Base-by-base conservation (phyloP, 2,113 vertebrate genomes). In the Alaudala cheleensis region DNA sequence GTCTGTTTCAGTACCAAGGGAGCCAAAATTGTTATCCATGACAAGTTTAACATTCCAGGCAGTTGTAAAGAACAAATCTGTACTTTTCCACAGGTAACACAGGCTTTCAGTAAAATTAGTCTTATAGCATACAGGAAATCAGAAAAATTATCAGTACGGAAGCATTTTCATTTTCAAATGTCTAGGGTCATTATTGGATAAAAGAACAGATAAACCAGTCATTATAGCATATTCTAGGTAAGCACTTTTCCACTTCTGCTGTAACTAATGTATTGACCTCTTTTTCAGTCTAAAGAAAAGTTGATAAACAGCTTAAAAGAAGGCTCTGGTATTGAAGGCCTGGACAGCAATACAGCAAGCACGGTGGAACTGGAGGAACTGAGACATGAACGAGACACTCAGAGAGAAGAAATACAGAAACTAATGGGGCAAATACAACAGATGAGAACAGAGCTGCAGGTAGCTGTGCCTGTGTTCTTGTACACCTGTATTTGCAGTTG, bases 281-380 rank as follows among this genome's bases (percentile, higher is more conserved):
- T 64, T 81, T 95, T 93, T 54, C 94, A 99, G 99, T 99, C 99
- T 83, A 99, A 99, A 97, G 99, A 99, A 95, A 99, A 99, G 97
- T 92, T 99, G 93, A 99, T 99, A 93, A 99, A 98, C 98, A 99
- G 99, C 95, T 97, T 99, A 90, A 99, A 99, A 95, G 99, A 99
- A 97, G 99, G 99, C n/a, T 99, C 99, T 28, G 98, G 99, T 72
- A 98, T 99, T 93, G 99, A 99, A 90, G 97, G 98, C 17, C 94
- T 99, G 73, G 99, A 99, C 6, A 98, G 98, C 71, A 98, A 96
- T 18, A 96, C 98, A 9, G 95, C 98, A 29, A 95, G 88, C 53
- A 97, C 94, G 16, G 64, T 99, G 97, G 99, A 99, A 88, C 95
- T 99, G 28, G 99, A 99, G 95, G 99, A 99, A 33, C 97, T 99